Percentiles rank a stretch among this genome's conserved stretches.
Conservation (phyloP, 1,140 invertebrate species). For the Eurosta solidaginis region DNA sequence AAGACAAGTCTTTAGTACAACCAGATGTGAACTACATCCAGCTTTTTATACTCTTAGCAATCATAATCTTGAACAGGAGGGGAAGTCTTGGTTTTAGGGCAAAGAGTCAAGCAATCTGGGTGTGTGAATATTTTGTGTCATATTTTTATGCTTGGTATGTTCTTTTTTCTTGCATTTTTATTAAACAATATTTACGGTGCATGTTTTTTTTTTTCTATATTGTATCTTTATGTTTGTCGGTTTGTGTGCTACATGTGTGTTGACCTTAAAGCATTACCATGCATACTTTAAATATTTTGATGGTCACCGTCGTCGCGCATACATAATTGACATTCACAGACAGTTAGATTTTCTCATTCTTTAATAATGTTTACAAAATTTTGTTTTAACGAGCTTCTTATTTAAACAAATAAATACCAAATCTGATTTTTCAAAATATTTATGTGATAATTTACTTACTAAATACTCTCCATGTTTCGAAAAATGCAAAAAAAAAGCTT, state of each 20-base stretch:
- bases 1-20: too few relatives aligned
- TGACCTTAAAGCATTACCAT: background rate
- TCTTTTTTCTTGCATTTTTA: background rate
- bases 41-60: too few relatives aligned
- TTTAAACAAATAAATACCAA: too few relatives aligned
- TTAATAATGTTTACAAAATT: background rate
- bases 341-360: background rate
- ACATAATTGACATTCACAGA: background rate
- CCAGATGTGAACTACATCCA: too few relatives aligned
- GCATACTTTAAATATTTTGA: constrained; percentile 20
- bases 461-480: too few relatives aligned
- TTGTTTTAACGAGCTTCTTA: too few relatives aligned
- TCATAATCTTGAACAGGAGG: too few relatives aligned
- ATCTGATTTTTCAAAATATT: too few relatives aligned
- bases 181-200: background rate
- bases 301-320: background rate
- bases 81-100: too few relatives aligned
- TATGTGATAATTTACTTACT: too few relatives aligned
- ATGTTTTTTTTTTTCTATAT: background rate
- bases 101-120: background rate
- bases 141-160: background rate
- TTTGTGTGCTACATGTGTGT: background rate
- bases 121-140: background rate
- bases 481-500: too few relatives aligned
- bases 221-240: background rate